Evolutionary conservation across 1,140 invertebrate species (phyloP), one percentile per base, ranked within the genome.

Genomic region (Spodoptera frugiperda): DNA sequence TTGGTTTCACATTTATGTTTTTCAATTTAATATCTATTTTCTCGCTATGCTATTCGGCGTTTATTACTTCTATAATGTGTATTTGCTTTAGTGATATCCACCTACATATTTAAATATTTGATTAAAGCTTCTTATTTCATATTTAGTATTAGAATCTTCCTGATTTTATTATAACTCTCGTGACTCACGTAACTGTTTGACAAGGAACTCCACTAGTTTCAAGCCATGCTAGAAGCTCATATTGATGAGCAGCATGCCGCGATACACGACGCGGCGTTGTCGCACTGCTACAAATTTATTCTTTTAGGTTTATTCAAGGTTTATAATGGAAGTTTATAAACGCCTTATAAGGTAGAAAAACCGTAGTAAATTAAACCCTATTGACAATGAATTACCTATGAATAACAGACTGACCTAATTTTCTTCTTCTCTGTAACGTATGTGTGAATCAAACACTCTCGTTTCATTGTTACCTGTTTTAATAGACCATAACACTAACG

Each of bases 391-490:
- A 70, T 53, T n/a, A 9, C 12, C 15, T 70, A 51, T 44, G 48
- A 54, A 70, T 70, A 39, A 30, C 49, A 53, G 17, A 70, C 12
- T 53, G 49, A 53, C 67, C 67, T 53, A 49, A 53, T 70, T 70
- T 30, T 3, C 25, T 59, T 33, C 25, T 33, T 39, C 30, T 61
- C 30, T 53, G 15, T 10, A 33, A 19, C 49, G 15, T 17, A 49
- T 70, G 49, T 53, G 67, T 4, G 49, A 70, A 49, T 21, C 10
- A 11, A 67, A 54, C 67, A 70, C 48, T 25, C 49, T 44, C 30
- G n/a, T 11, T 33, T 33, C 30, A n/a, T 61, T 61, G 12, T 61
- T 33, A 44, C 39, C n/a, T 17, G 15, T 44, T 44, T 61, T 15
- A 39, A 61, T 9, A 44, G 15, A 61, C n/a, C 33, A 17, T 61